Percentiles rank a stretch among this genome's conserved stretches.
These are phyloP conservation scores for Paratrypauchen microcephalus DNA, from an alignment of 2,797 vertebrate genomes.

Conservation along the genomic window DNA sequence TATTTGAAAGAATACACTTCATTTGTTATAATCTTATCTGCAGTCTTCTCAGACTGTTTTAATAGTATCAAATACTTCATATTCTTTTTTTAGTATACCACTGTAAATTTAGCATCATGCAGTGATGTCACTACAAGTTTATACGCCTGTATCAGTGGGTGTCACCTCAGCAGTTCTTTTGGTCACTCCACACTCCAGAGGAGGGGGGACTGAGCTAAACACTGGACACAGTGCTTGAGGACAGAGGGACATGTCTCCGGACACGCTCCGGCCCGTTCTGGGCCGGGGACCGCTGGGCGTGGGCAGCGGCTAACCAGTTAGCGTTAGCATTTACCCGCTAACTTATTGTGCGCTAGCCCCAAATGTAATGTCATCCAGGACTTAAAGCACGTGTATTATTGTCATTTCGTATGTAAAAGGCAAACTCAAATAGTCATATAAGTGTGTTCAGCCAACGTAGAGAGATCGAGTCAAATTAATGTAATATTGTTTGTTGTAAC, in stretches of 20 bases:
- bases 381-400: not conserved
- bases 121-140: not conserved
- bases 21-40: not conserved
- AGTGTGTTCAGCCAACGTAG: not conserved
- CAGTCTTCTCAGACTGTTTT: not conserved
- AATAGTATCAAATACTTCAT: too few relatives aligned
- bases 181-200: too few relatives aligned
- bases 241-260: not conserved
- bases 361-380: constrained; percentile 12
- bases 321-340: constrained; percentile 27
- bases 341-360: constrained; percentile 17
- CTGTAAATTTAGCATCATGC: not conserved
- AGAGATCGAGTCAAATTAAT: not conserved
- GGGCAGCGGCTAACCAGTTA: constrained; percentile 49
- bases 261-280: not conserved
- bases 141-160: not conserved
- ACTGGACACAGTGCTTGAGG: not conserved
- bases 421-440: not conserved
- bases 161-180: not conserved
- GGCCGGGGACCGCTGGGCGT: constrained; percentile 49
- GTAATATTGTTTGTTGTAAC: not conserved
- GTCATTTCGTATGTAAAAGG: not conserved
- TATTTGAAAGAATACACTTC: not conserved
- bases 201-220: not conserved
- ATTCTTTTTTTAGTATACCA: too few relatives aligned